phyloP scores from a whole-genome alignment of 2,113 vertebrate genomes.

The Sterrhoptilus dennistouni region DNA sequence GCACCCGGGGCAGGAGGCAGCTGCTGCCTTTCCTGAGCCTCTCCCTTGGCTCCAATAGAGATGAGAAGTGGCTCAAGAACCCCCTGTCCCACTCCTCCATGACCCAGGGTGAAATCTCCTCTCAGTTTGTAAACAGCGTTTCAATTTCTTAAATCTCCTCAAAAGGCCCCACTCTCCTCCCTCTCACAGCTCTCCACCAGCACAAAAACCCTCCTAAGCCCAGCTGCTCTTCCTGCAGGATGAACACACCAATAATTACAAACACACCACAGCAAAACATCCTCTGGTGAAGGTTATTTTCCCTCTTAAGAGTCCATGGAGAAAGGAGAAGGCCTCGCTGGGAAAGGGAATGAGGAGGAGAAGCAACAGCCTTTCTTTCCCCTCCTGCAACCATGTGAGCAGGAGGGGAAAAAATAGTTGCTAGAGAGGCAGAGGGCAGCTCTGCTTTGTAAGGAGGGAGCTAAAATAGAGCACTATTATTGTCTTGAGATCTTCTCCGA shows the following conservation, averaged over 20 bases:
- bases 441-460: constrained; percentile 37
- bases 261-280: neutral
- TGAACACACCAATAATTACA: neutral
- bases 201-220: neutral
- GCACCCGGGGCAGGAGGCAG: neutral
- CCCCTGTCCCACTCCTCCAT: accelerated
- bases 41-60: neutral
- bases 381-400: neutral
- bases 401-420: constrained; percentile 14
- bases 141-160: neutral
- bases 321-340: neutral
- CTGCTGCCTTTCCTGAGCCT: neutral
- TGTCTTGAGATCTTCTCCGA: constrained; percentile 48
- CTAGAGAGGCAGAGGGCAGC: constrained; percentile 63
- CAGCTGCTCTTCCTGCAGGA: neutral
- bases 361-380: neutral
- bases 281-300: neutral
- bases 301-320: accelerated
- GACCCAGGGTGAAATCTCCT: accelerated
- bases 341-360: neutral
- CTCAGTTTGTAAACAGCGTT: neutral
- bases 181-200: neutral
- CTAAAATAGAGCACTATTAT: constrained; percentile 63
- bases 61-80: neutral
- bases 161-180: neutral